Conservation (phyloP, 92 coral and sea anemone species). For the Micromussa lordhowensis region DNA sequence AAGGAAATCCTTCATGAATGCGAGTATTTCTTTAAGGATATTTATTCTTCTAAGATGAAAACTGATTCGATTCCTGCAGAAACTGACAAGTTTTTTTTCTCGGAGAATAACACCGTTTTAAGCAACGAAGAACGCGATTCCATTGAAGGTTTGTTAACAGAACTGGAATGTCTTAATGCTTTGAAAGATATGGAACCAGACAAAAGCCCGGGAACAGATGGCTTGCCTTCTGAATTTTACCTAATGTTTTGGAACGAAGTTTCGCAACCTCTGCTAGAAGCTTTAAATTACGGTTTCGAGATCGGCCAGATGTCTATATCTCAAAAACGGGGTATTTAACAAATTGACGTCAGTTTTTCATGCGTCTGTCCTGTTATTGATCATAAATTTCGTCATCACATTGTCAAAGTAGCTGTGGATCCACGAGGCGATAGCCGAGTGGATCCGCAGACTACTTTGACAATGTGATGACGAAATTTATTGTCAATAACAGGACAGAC, state of each 20-base stretch:
- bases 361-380: too few species aligned
- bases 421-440: too few species aligned
- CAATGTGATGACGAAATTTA: too few species aligned
- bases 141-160: constrained; percentile 1
- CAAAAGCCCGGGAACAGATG: not conserved
- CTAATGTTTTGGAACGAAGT: not conserved
- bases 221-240: constrained; percentile 18
- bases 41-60: not conserved
- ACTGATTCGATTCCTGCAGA: not conserved
- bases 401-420: too few species aligned
- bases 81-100: not conserved
- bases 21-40: not conserved
- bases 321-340: not conserved
- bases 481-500: too few species aligned
- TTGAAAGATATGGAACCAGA: constrained; percentile 17
- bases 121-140: not conserved
- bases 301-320: not conserved
- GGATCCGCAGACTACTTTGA: too few species aligned
- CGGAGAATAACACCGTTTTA: not conserved
- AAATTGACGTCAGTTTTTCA: too few species aligned
- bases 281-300: not conserved
- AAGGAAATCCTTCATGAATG: not conserved
- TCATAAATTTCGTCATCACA: too few species aligned
- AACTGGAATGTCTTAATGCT: constrained; percentile 10
- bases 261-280: not conserved